Evolutionary conservation across 2,797 vertebrate genomes (phyloP).

Genomic region (Microctenopoma lineatum): DNA sequence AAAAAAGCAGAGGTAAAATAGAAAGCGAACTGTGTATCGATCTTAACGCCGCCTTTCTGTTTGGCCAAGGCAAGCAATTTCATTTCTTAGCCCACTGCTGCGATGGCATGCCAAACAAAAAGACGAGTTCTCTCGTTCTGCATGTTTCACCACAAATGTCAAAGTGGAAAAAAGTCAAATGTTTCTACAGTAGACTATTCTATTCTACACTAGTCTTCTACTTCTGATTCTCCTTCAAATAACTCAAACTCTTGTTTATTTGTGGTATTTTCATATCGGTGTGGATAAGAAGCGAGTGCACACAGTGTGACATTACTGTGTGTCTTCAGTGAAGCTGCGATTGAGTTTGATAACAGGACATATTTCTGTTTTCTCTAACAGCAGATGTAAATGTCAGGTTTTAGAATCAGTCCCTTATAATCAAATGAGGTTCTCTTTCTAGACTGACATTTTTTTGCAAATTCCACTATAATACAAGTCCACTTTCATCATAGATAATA

Average conservation of each 20-base stretch:
- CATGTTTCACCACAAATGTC: not conserved
- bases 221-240: constrained; percentile 5
- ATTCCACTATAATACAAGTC: not conserved
- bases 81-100: not conserved
- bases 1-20: constrained; percentile 4
- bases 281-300: constrained; percentile 19
- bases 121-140: not conserved
- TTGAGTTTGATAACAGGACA: constrained; percentile 40
- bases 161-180: not conserved
- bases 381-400: constrained; percentile 44
- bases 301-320: constrained; percentile 22
- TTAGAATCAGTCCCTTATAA: not conserved
- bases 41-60: not conserved
- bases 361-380: constrained; percentile 27
- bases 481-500: not conserved
- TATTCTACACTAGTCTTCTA: not conserved
- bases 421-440: constrained; percentile 17
- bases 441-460: not conserved
- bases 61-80: not conserved
- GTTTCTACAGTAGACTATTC: not conserved
- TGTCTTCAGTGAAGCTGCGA: constrained; percentile 24
- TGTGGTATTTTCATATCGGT: constrained; percentile 23
- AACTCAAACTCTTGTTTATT: constrained; percentile 25
- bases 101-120: constrained; percentile 1
- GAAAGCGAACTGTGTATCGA: constrained; percentile 16